Base-by-base conservation (phyloP, 2,797 vertebrate genomes). In the Ambastaia sidthimunki region DNA sequence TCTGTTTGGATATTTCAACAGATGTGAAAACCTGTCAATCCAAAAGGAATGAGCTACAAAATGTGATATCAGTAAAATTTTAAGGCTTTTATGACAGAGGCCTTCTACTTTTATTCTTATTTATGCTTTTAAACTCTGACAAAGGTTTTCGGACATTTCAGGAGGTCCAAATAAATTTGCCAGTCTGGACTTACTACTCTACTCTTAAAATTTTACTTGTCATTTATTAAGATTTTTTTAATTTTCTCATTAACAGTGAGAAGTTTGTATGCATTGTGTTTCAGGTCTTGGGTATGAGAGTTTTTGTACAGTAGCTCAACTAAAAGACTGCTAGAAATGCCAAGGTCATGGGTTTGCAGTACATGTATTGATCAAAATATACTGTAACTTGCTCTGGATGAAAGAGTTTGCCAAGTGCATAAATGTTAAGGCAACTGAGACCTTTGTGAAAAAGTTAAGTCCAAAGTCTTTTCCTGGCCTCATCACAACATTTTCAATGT, bases 1-100 rank as follows among this genome's bases (percentile, higher is more conserved):
- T 44, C 37, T 48, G 28, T 59, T 63, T 63, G 50, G 21, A 37
- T 28, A 48, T 76, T 76, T 81, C 18, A 80, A 54, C 72, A 31
- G 48, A 66, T 75, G 52, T 62, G 25, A 52, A 74, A 74, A 74
- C 15, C 10, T 74, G 72, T 65, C 44, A 62, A 12, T 63, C 59
- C 11, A 50, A 34, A 62, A 21, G 23, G 10, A 63, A 19, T 34
- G 16, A 62, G 62, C 21, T 74, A 10, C 5, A 47, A 62, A 62
- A 74, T 62, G 57, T 62, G 23, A 62, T 48, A 47, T 44, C 41
- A 44, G 41, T 44, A 9, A 44, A 10, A 44, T 44, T 11, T 44
- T 11, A 41, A 44, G 41, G 9, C 9, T 44, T 44, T 11, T 44
- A 2, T 44, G 41, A 44, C 41, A 44, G 10, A 44, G 41, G 41